Percentiles rank a stretch among this genome's conserved stretches.
Evolutionary conservation across 2,888 invertebrate genomes (phyloP).

Genomic region (Watsonalla binaria): DNA sequence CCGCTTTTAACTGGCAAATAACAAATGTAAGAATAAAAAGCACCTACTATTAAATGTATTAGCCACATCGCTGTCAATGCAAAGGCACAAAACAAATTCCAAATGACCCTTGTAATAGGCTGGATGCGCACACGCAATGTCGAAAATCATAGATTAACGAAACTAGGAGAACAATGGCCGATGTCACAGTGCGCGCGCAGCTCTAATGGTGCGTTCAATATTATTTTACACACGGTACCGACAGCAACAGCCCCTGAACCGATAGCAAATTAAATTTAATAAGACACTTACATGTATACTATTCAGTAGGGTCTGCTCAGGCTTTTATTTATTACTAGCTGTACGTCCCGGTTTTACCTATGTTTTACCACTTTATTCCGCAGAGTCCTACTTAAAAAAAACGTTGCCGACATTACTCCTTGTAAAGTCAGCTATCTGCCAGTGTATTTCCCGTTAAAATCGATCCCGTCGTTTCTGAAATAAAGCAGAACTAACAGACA

Average conservation of each 20-base stretch:
- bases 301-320: not conserved
- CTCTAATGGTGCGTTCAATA: conserved; percentile 67
- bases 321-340: too few relatives aligned
- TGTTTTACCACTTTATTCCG: too few relatives aligned
- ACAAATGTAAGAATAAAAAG: too few relatives aligned
- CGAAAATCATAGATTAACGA: conserved; percentile 26
- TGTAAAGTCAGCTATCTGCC: too few relatives aligned
- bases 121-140: conserved; percentile 14
- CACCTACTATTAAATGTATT: not conserved
- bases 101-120: conserved; percentile 3
- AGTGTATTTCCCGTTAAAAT: too few relatives aligned
- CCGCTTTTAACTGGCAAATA: too few relatives aligned
- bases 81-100: conserved; percentile 1
- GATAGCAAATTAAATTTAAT: not conserved
- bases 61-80: not conserved
- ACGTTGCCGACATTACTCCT: too few relatives aligned
- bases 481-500: too few relatives aligned
- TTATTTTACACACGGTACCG: conserved; percentile 50
- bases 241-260: conserved; percentile 6
- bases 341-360: too few relatives aligned
- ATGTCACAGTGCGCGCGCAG: conserved; percentile 57
- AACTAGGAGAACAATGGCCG: conserved; percentile 53
- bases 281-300: not conserved
- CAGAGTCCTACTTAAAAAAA: too few relatives aligned
- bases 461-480: too few relatives aligned